These are phyloP conservation scores for Alsophila aescularia DNA, from an alignment of 2,888 invertebrate species.

Conservation along the genomic window DNA sequence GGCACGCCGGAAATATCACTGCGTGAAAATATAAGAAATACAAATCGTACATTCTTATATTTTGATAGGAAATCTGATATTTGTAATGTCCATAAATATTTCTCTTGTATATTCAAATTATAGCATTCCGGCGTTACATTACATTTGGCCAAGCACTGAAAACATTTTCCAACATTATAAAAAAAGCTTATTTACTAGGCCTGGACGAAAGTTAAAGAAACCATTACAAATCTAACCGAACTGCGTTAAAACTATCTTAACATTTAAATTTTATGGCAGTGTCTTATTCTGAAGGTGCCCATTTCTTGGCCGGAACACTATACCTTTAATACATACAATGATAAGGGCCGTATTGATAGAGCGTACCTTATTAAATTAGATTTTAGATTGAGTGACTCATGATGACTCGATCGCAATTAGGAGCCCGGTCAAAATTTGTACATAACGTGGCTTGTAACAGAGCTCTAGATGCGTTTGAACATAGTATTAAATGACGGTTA, in stretches of 20 bases:
- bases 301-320: constrained; percentile 43
- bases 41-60: background rate
- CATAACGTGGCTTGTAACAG: too few species aligned
- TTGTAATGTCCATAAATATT: background rate
- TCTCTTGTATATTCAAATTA: background rate
- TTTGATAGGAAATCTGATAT: too few species aligned
- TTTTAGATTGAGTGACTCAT: background rate
- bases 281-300: constrained; percentile 57
- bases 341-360: constrained; percentile 11
- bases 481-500: too few species aligned
- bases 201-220: constrained; percentile 8
- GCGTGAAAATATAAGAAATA: background rate
- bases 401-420: too few species aligned
- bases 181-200: constrained; percentile 3
- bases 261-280: constrained; percentile 63
- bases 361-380: background rate
- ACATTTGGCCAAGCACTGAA: constrained; percentile 4
- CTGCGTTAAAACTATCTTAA: constrained; percentile 15
- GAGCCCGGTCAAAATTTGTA: too few species aligned
- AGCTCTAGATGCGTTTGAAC: too few species aligned
- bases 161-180: constrained; percentile 4
- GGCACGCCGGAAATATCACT: constrained; percentile 6
- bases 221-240: constrained; percentile 4
- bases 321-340: constrained; percentile 5
- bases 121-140: constrained; percentile 10